phyloP scores from a whole-genome alignment of 2,113 vertebrate species.

The Chlamydotis undulata region DNA sequence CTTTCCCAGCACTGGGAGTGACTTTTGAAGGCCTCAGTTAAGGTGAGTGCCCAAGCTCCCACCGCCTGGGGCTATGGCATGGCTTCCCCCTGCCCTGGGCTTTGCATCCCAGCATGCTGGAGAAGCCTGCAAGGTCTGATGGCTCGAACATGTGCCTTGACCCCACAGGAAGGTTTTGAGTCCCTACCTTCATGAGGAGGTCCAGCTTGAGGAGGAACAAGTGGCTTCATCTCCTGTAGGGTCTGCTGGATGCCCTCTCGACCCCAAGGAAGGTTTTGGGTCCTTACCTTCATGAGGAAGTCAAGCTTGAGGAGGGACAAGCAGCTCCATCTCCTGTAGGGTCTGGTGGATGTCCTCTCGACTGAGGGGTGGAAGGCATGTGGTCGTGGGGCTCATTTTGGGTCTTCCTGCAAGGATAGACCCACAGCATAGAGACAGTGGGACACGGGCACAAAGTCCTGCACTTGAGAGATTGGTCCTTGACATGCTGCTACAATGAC shows the following conservation, averaged over 20 bases:
- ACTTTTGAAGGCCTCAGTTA: not conserved
- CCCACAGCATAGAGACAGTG: rapidly evolving
- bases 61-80: rapidly evolving
- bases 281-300: no score
- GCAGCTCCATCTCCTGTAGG: not conserved
- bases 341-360: not conserved
- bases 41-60: rapidly evolving
- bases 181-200: not conserved
- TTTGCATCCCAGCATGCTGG: not conserved
- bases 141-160: not conserved
- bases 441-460: not conserved
- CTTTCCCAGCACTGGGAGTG: not conserved
- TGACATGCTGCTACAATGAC: rapidly evolving
- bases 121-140: not conserved
- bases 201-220: not conserved
- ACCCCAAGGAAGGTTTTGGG: no score
- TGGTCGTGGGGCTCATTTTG: not conserved
- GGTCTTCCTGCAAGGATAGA: not conserved
- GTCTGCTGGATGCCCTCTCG: not conserved
- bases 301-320: not conserved
- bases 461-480: not conserved
- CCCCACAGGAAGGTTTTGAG: not conserved
- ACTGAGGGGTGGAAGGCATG: not conserved
- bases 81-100: rapidly evolving
- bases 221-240: not conserved